Evolutionary conservation across 2,113 vertebrate species (phyloP).

Genomic region (human): GRCh38 chr2:137156501-137157000

Average conservation of each 20-base stretch:
- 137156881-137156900: neutral
- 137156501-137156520: constrained; percentile 1
- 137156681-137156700: neutral
- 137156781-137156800: neutral
- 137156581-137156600: neutral
- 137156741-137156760: neutral
- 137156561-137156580: neutral
- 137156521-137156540: neutral
- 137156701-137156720: neutral
- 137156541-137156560: neutral
- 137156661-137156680: neutral
- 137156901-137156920: neutral
- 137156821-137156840: neutral
- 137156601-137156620: neutral
- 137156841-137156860: accelerated
- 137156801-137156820: neutral
- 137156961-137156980: neutral
- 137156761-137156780: neutral
- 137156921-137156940: neutral
- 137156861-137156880: neutral
- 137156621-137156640: neutral
- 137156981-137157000: neutral
- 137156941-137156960: neutral
- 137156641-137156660: neutral
- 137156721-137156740: neutral